These are phyloP conservation scores for Leptogaster cylindrica DNA, from an alignment of 2,888 invertebrate species.

Conservation along the genomic window DNA sequence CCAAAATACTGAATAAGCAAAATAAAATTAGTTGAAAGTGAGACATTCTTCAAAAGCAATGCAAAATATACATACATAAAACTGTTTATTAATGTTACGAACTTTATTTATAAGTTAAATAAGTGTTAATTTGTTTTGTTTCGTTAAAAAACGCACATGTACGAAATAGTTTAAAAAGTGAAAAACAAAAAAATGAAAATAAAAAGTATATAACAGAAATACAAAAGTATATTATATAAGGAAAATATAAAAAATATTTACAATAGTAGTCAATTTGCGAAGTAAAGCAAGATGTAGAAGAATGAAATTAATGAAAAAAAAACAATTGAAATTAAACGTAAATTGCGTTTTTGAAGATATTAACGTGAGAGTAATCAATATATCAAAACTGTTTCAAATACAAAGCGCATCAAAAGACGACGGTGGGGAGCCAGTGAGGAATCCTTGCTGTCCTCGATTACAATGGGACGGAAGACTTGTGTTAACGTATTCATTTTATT, in stretches of 20 bases:
- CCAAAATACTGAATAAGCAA: conserved; percentile 25
- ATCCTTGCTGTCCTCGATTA: not conserved
- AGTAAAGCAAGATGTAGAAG: conserved; percentile 15
- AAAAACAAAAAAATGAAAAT: not conserved
- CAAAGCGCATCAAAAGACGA: conserved; percentile 22
- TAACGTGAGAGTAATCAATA: conserved; percentile 12
- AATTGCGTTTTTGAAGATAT: conserved; percentile 10
- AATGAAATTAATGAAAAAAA: no score
- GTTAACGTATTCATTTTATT: conserved; percentile 28
- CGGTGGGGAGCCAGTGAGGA: not conserved
- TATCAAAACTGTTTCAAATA: conserved; percentile 14
- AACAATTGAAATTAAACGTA: conserved; percentile 32
- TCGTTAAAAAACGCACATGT: conserved; percentile 39
- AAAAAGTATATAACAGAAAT: conserved; percentile 23
- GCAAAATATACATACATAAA: conserved; percentile 34
- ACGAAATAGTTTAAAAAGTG: no score
- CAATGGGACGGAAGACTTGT: conserved; percentile 26
- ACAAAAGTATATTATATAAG: conserved; percentile 31
- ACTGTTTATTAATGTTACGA: conserved; percentile 35
- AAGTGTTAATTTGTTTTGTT: conserved; percentile 32
- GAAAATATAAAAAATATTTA: conserved; percentile 32
- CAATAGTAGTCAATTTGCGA: conserved; percentile 30
- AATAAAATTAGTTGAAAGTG: conserved; percentile 27
- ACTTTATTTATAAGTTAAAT: conserved; percentile 31
- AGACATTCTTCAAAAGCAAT: conserved; percentile 39